These are phyloP conservation scores for Scomber scombrus DNA, from an alignment of 2,113 vertebrate genomes.

Conservation along the genomic window DNA sequence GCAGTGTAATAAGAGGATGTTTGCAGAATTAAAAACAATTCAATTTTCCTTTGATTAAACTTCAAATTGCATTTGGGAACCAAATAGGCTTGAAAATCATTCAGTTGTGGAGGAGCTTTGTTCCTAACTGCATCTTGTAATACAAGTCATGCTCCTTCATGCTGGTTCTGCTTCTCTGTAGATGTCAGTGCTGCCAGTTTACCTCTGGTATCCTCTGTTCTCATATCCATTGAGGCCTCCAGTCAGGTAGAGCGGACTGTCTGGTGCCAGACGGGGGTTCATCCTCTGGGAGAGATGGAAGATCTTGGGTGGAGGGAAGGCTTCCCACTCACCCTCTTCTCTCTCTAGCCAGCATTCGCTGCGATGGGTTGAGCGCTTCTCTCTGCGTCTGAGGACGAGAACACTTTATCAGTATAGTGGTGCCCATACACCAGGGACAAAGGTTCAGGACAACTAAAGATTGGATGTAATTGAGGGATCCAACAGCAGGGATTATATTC, in stretches of 20 bases:
- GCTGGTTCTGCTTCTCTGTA: not conserved
- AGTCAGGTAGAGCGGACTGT: conserved; percentile 81
- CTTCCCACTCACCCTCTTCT: conserved; percentile 82
- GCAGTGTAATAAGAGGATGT: no score
- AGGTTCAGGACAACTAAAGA: not conserved
- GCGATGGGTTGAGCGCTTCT: conserved; percentile 69
- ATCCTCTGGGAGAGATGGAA: conserved; percentile 83
- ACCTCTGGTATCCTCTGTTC: conserved; percentile 85
- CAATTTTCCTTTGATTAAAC: no score
- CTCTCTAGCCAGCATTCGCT: conserved; percentile 83
- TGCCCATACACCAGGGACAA: not conserved
- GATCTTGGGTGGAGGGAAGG: conserved; percentile 82
- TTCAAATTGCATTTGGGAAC: no score
- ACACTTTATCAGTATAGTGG: not conserved
- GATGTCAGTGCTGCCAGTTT: not conserved
- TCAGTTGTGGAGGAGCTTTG: no score
- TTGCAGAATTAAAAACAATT: no score
- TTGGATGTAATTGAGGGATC: not conserved
- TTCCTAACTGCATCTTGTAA: not conserved
- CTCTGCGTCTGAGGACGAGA: conserved; percentile 68
- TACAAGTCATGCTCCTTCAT: not conserved
- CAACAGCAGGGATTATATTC: not conserved
- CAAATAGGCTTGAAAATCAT: no score
- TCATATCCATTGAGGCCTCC: conserved; percentile 79
- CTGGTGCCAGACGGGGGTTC: conserved; percentile 76